Evolutionary conservation across 2,797 vertebrate genomes (phyloP).

Genomic region (Spinus olivaceus): DNA sequence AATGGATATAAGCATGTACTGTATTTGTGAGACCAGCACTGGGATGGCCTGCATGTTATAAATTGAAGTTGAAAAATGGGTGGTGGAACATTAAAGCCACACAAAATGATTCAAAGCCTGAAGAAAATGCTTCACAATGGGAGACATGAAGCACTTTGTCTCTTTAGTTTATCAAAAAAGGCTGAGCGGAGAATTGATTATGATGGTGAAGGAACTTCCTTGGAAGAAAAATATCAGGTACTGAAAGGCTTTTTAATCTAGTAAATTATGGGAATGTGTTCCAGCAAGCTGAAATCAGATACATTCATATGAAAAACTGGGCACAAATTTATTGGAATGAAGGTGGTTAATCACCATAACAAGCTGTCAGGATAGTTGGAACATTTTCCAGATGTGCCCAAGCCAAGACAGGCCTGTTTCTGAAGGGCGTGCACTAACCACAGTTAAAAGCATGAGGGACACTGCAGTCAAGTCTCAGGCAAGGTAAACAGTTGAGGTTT

Average conservation of each 20-base stretch:
- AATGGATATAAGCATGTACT: not conserved
- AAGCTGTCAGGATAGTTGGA: not conserved
- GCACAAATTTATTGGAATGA: constrained; percentile 23
- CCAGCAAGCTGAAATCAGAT: constrained; percentile 30
- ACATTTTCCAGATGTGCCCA: not conserved
- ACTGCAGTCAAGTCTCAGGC: not conserved
- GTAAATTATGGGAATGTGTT: constrained; percentile 37
- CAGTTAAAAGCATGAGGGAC: not conserved
- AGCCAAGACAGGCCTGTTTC: not conserved
- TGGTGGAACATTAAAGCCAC: constrained; percentile 1
- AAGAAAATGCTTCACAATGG: constrained; percentile 30
- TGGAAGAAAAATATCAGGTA: constrained; percentile 44
- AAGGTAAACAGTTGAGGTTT: constrained; percentile 1
- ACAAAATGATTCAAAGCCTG: constrained; percentile 13
- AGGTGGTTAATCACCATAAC: constrained; percentile 43
- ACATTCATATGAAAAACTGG: constrained; percentile 13
- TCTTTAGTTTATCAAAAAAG: constrained; percentile 40
- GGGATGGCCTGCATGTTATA: not conserved
- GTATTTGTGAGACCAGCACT: not conserved
- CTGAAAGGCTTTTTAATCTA: constrained; percentile 48
- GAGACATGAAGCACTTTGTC: not conserved
- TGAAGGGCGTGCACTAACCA: not conserved
- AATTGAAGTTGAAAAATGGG: constrained; percentile 38
- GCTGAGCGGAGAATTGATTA: constrained; percentile 20
- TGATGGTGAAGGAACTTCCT: constrained; percentile 8